Evolutionary conservation across 2,113 vertebrate genomes (phyloP).

Genomic region (Tyrannus savana): DNA sequence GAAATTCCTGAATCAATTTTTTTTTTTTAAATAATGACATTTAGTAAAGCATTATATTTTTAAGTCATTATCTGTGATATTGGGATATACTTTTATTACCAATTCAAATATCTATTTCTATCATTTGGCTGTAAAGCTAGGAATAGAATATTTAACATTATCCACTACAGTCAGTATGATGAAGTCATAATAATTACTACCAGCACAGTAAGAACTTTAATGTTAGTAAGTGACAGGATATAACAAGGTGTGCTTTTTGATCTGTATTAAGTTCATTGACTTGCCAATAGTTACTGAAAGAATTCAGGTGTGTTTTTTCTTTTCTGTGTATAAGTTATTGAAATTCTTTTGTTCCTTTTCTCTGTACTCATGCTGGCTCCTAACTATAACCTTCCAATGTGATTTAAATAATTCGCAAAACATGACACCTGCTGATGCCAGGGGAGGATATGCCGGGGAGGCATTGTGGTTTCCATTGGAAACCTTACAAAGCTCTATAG

Average conservation of each 20-base stretch:
- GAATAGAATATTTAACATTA: not conserved
- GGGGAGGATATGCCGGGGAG: not conserved
- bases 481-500: slow-evolving; percentile 8
- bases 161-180: not conserved
- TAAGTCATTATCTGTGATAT: not conserved
- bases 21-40: not conserved
- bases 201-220: not conserved
- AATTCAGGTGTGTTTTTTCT: not conserved
- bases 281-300: not conserved
- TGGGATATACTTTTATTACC: not conserved
- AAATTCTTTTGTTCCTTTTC: slow-evolving; percentile 16
- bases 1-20: not conserved
- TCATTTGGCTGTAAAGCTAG: not conserved
- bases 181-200: not conserved
- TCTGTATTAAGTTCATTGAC: not conserved
- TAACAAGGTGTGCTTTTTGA: slow-evolving; percentile 9
- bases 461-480: slow-evolving; percentile 27
- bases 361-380: not conserved
- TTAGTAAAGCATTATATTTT: not conserved
- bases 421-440: slow-evolving; percentile 40
- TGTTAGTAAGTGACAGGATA: not conserved
- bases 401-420: slow-evolving; percentile 31
- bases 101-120: not conserved
- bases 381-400: slow-evolving; percentile 8
- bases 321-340: not conserved